Evolutionary conservation across 2,113 vertebrate species (phyloP).

Genomic region (Meriones unguiculatus): DNA sequence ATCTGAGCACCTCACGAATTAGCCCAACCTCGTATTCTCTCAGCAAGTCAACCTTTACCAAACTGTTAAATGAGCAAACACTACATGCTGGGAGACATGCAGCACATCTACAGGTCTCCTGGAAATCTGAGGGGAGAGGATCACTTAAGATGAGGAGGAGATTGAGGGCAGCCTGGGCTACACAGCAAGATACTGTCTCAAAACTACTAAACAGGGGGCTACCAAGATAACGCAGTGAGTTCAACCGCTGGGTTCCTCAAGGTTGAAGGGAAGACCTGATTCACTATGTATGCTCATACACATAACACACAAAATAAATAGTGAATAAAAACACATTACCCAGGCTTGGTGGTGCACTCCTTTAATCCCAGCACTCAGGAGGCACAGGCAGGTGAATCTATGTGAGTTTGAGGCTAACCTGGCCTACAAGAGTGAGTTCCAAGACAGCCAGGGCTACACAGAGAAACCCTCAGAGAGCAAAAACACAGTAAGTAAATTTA

Average conservation of each 20-base stretch:
- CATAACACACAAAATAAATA: not conserved
- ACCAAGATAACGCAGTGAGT: not conserved
- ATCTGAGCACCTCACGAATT: not conserved
- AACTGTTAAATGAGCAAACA: not conserved
- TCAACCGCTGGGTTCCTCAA: not conserved
- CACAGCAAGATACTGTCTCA: not conserved
- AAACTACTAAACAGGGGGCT: not conserved
- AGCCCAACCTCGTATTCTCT: not conserved
- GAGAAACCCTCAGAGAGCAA: not conserved
- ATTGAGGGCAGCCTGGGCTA: not conserved
- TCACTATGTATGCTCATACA: not conserved
- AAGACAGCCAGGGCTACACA: not conserved
- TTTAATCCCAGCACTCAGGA: not conserved
- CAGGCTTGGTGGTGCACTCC: not conserved
- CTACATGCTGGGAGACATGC: not conserved
- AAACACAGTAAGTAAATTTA: not conserved
- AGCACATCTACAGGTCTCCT: not conserved
- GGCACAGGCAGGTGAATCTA: not conserved
- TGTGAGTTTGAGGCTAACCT: not conserved
- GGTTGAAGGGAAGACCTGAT: not conserved
- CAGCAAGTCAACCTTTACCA: not conserved
- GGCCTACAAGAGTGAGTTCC: not conserved
- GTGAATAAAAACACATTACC: not conserved
- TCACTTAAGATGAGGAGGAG: not conserved
- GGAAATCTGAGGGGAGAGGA: not conserved